Conservation (phyloP, 2,113 vertebrate species). For the Hoplias malabaricus region DNA sequence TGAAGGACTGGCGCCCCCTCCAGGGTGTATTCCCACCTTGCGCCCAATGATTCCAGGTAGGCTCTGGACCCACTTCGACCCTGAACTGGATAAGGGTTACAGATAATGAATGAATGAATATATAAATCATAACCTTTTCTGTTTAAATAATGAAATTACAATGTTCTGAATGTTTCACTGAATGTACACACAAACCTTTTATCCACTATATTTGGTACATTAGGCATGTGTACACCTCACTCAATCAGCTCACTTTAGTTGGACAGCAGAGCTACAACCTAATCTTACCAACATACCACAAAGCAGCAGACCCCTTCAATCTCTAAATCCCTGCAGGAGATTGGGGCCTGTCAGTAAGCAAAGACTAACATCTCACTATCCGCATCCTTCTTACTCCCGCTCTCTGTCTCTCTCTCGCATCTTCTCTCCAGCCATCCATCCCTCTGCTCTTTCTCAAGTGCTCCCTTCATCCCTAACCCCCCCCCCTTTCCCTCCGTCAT, state of each 20-base stretch:
- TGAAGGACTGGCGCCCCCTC: too few relatives aligned
- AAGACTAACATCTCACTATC: constrained; percentile 39
- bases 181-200: background rate
- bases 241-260: constrained; percentile 23
- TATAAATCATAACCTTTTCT: too few relatives aligned
- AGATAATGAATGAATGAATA: too few relatives aligned
- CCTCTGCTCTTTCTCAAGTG: constrained; percentile 41
- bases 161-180: too few relatives aligned
- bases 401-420: constrained; percentile 39
- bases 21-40: too few relatives aligned
- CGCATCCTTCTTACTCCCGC: constrained; percentile 25
- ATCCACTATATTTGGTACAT: background rate
- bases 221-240: constrained; percentile 15
- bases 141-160: too few relatives aligned
- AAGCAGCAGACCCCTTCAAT: constrained; percentile 15
- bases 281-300: constrained; percentile 29
- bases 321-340: constrained; percentile 38
- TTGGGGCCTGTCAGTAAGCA: constrained; percentile 39
- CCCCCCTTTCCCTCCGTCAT: constrained; percentile 55
- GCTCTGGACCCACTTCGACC: too few relatives aligned
- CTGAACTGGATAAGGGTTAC: too few relatives aligned
- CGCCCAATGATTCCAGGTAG: too few relatives aligned
- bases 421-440: constrained; percentile 29
- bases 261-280: constrained; percentile 2
- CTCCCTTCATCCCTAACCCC: constrained; percentile 35